These are phyloP conservation scores for Diabrotica balteata DNA, from an alignment of 2,888 invertebrate species.

Conservation along the genomic window DNA sequence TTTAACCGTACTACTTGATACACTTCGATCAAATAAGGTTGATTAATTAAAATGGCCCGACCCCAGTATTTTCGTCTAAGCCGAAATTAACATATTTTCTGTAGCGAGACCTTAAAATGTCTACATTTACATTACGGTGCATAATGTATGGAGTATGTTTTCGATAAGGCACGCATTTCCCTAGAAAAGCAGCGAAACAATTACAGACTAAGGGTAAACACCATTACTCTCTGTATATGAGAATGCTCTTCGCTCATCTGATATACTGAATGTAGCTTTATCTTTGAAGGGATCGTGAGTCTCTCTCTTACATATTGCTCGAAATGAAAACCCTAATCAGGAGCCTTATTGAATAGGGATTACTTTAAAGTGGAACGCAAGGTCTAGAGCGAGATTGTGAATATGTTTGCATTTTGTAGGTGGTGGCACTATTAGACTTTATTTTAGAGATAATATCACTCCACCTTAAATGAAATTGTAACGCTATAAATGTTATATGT, in stretches of 20 bases:
- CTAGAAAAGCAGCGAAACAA: slow-evolving; percentile 31
- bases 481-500: too few species aligned
- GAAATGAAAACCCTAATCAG: slow-evolving; percentile 24
- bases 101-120: slow-evolving; percentile 28
- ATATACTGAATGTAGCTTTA: neutral
- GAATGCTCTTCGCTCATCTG: slow-evolving; percentile 9
- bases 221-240: slow-evolving; percentile 25
- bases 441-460: too few species aligned
- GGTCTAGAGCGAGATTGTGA: too few species aligned
- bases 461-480: too few species aligned
- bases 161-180: slow-evolving; percentile 32
- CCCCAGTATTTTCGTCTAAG: slow-evolving; percentile 14
- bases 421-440: too few species aligned
- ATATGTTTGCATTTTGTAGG: too few species aligned
- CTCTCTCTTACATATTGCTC: slow-evolving; percentile 6
- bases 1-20: slow-evolving; percentile 8
- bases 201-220: slow-evolving; percentile 26
- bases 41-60: slow-evolving; percentile 21
- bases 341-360: slow-evolving; percentile 21
- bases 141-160: slow-evolving; percentile 31
- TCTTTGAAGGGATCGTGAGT: slow-evolving; percentile 10
- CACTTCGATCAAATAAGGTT: slow-evolving; percentile 16
- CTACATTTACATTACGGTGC: slow-evolving; percentile 36
- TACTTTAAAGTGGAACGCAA: slow-evolving; percentile 6
- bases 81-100: slow-evolving; percentile 39